These are phyloP conservation scores for Menidia beryllina DNA, from an alignment of 2,113 vertebrate genomes.

Conservation along the genomic window DNA sequence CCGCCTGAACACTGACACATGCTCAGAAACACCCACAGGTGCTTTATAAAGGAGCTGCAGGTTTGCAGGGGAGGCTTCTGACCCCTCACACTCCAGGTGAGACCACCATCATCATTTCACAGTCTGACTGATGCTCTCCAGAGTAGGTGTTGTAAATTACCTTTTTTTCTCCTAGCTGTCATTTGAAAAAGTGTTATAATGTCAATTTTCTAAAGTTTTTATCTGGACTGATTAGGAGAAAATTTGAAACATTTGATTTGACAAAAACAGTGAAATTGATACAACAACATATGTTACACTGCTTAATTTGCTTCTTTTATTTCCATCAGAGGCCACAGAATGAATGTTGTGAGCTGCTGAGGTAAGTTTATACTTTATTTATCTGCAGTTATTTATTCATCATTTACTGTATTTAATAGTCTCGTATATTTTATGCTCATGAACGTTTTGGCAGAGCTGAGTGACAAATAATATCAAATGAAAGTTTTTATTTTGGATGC, in stretches of 20 bases:
- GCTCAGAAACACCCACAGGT: not conserved
- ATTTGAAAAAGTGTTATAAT: not conserved
- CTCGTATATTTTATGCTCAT: too few species aligned
- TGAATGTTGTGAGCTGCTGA: not conserved
- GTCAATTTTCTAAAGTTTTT: not conserved
- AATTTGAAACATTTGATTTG: not conserved
- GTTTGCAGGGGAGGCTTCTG: not conserved
- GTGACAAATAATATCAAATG: too few species aligned
- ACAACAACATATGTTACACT: not conserved
- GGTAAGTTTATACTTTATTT: not conserved
- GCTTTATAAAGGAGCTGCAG: not conserved
- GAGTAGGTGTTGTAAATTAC: not conserved
- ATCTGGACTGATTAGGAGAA: not conserved
- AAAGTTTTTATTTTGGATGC: too few species aligned
- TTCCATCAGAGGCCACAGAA: not conserved
- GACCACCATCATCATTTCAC: not conserved
- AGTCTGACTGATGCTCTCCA: too few species aligned
- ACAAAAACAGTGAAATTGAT: not conserved
- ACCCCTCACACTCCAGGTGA: conserved; percentile 16
- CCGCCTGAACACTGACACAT: conserved; percentile 4
- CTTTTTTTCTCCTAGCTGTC: not conserved
- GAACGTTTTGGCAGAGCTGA: too few species aligned
- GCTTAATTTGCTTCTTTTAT: not conserved
- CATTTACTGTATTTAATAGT: not conserved
- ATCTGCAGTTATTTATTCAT: not conserved